A percentile compares a stretch with the other conserved stretches of the same genome.
These are phyloP conservation scores for Xerus inauris DNA, from an alignment of 2,113 vertebrate genomes.

Conservation along the genomic window DNA sequence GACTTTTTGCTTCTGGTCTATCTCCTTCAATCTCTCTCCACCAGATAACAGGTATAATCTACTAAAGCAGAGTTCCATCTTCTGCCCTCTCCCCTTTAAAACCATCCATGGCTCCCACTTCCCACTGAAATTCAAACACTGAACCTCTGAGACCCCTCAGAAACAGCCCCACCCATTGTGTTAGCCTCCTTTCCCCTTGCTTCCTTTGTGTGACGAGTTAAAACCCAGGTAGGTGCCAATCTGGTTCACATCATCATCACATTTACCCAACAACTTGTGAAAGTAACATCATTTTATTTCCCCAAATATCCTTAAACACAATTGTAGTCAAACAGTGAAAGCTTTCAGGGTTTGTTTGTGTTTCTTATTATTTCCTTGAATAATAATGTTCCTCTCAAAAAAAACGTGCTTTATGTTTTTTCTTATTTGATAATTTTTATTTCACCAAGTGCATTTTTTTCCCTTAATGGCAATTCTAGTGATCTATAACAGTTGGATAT, in stretches of 20 bases:
- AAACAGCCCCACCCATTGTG: background rate
- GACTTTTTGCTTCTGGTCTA: background rate
- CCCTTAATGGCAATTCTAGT: background rate
- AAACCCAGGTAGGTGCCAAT: background rate
- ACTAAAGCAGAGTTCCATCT: background rate
- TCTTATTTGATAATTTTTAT: background rate
- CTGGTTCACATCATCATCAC: background rate
- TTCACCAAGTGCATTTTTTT: background rate
- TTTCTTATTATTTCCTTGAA: slow-evolving; percentile 12
- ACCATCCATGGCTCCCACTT: background rate
- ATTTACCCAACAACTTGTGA: background rate
- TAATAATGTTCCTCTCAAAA: background rate
- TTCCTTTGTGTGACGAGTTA: background rate
- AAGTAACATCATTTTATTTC: background rate
- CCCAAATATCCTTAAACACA: background rate
- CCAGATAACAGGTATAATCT: background rate
- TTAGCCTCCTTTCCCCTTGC: background rate
- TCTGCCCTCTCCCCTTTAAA: background rate
- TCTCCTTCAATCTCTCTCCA: background rate
- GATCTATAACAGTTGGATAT: background rate
- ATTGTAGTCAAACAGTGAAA: background rate
- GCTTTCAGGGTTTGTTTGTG: slow-evolving; percentile 11
- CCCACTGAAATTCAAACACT: background rate
- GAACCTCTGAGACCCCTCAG: background rate
- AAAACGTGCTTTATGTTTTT: background rate